phyloP scores from a whole-genome alignment of 1,140 invertebrate species.

The Drepana arcuata region DNA sequence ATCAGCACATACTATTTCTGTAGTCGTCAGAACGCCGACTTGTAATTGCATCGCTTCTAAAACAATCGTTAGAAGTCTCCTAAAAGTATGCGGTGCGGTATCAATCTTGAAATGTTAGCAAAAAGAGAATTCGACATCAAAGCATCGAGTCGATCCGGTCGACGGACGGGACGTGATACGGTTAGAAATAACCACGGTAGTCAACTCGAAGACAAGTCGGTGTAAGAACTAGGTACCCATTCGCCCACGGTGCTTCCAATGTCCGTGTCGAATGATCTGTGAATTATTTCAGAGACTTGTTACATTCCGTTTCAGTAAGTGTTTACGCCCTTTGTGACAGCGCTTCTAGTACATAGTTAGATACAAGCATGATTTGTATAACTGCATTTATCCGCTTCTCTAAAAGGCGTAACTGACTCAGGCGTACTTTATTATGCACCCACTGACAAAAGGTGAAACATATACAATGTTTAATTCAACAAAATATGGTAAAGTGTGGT shows the following conservation, averaged over 20 bases:
- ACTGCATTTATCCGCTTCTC: too few species aligned
- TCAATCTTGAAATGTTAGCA: slow-evolving; percentile 54
- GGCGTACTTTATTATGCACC: too few species aligned
- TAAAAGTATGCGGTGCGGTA: slow-evolving; percentile 53
- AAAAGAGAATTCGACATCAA: slow-evolving; percentile 67
- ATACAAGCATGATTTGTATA: too few species aligned
- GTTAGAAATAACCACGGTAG: slow-evolving; percentile 59
- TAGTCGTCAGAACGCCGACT: neutral
- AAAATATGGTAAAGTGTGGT: too few species aligned
- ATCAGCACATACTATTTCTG: slow-evolving; percentile 6
- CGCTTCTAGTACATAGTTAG: too few species aligned
- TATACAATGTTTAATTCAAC: too few species aligned
- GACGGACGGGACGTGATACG: slow-evolving; percentile 48
- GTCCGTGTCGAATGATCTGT: slow-evolving; percentile 47
- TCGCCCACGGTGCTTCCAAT: slow-evolving; percentile 33
- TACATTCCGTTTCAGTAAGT: slow-evolving; percentile 43
- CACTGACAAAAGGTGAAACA: too few species aligned
- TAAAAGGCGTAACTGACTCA: too few species aligned
- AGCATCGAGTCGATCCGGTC: slow-evolving; percentile 47
- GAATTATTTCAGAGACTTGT: slow-evolving; percentile 54
- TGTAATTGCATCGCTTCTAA: neutral
- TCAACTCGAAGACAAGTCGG: slow-evolving; percentile 14
- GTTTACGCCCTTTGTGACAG: too few species aligned
- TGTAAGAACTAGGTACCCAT: slow-evolving; percentile 7
- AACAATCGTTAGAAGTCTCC: slow-evolving; percentile 33